Conservation (phyloP, 2,113 vertebrate species). For the Thunnus maccoyii region DNA sequence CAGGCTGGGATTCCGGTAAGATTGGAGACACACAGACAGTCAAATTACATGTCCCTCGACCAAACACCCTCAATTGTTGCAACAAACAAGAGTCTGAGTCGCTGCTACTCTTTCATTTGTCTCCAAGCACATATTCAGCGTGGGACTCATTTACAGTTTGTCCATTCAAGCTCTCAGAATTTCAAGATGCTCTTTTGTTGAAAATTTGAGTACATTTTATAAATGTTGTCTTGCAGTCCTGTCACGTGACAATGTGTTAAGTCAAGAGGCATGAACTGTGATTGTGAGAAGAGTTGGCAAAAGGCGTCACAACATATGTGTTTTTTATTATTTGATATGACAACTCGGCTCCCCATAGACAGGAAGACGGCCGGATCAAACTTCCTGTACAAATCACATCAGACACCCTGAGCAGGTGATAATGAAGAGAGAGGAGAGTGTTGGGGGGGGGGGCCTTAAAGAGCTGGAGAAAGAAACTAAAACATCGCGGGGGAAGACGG, state of each 20-base stretch:
- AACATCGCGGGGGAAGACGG: conserved; percentile 46
- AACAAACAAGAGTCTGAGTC: conserved; percentile 31
- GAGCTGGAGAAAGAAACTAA: conserved; percentile 42
- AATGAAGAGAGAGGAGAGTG: conserved; percentile 65
- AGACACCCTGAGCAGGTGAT: conserved; percentile 76
- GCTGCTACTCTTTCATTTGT: conserved; percentile 57
- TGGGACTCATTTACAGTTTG: conserved; percentile 29
- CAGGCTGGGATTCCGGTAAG: conserved; percentile 50
- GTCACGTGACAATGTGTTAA: not conserved
- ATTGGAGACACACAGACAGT: conserved; percentile 66
- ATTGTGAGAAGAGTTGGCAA: conserved; percentile 21
- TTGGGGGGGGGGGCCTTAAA: conserved; percentile 22
- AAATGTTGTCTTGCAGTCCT: not conserved
- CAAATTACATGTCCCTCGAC: conserved; percentile 65
- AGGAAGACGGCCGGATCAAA: conserved; percentile 60
- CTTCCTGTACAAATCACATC: conserved; percentile 74
- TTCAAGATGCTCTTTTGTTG: not conserved
- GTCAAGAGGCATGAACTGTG: conserved; percentile 22
- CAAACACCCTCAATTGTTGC: conserved; percentile 61
- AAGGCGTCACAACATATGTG: conserved; percentile 55
- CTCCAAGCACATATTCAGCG: conserved; percentile 17
- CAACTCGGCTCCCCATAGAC: conserved; percentile 64
- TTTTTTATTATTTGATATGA: conserved; percentile 67
- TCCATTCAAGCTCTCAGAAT: not conserved
- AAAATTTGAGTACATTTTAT: conserved; percentile 2